A percentile compares a stretch with the other conserved stretches of the same genome.
Evolutionary conservation across 1,140 invertebrate genomes (phyloP).

Genomic region (Drosophila leontia): DNA sequence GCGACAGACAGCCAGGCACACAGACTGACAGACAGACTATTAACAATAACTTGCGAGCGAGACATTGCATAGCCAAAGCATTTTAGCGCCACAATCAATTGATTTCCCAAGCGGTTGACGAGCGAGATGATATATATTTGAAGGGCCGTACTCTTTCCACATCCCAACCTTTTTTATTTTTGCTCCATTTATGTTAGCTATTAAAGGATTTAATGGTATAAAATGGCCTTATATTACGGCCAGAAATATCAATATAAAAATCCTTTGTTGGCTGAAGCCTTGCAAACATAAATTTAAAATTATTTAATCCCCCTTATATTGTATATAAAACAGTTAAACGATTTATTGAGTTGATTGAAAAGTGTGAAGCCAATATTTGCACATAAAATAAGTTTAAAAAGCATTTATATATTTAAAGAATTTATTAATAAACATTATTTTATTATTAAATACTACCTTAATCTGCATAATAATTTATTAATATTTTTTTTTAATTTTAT

Average conservation of each 20-base stretch:
- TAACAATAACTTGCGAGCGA: conserved; percentile 21
- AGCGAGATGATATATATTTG: conserved; percentile 47
- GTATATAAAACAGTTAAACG: not conserved
- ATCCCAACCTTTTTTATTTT: not conserved
- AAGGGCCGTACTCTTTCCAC: conserved; percentile 1
- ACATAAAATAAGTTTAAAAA: no score
- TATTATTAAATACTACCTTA: not conserved
- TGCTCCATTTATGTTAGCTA: conserved; percentile 16
- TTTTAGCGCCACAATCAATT: conserved; percentile 81
- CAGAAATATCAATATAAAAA: not conserved
- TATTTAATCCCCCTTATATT: conserved; percentile 12
- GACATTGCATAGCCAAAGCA: conserved; percentile 52
- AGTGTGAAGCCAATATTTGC: not conserved
- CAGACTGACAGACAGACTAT: conserved; percentile 43
- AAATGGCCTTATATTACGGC: conserved; percentile 21
- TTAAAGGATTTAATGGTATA: conserved; percentile 54
- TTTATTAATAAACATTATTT: not conserved
- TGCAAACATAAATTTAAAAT: conserved; percentile 1
- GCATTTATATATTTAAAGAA: not conserved
- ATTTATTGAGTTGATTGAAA: not conserved
- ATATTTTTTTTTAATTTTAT: not conserved
- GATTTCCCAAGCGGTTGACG: conserved; percentile 72
- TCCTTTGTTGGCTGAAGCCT: not conserved
- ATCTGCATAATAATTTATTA: no score
- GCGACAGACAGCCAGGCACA: conserved; percentile 27